Conservation (phyloP, 1,140 invertebrate species). For the Seison nebaliae region DNA sequence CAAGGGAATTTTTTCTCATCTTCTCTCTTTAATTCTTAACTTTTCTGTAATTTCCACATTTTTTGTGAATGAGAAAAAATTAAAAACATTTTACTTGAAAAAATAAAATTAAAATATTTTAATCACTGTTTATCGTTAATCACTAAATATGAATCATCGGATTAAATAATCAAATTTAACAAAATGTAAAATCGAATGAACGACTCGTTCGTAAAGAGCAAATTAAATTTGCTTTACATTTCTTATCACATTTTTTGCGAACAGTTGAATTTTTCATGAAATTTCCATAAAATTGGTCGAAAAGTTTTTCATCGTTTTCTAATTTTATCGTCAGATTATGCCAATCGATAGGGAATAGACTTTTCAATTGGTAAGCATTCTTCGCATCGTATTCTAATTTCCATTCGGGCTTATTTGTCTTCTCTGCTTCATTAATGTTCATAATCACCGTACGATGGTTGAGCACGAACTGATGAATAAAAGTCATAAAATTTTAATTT, state of each 20-base stretch:
- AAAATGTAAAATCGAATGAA: constrained; percentile 1
- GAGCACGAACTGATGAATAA: constrained; percentile 4
- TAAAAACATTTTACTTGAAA: too few species aligned
- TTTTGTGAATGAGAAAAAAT: too few species aligned
- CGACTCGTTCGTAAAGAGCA: constrained; percentile 5
- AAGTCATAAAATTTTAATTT: neutral
- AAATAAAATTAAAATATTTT: too few species aligned
- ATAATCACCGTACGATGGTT: constrained; percentile 10
- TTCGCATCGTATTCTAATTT: constrained; percentile 12
- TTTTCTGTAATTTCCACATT: too few species aligned
- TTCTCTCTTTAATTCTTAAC: too few species aligned
- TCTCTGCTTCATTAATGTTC: constrained; percentile 3
- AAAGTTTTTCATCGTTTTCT: neutral
- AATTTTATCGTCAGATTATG: constrained; percentile 1
- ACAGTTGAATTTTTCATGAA: constrained; percentile 2
- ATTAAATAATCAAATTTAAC: too few species aligned
- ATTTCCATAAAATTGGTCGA: neutral
- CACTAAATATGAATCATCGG: too few species aligned
- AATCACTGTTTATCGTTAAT: too few species aligned
- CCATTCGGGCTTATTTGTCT: constrained; percentile 3
- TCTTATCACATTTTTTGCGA: constrained; percentile 5
- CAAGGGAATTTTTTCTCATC: too few species aligned
- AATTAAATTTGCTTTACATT: constrained; percentile 5
- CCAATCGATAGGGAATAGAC: constrained; percentile 5
- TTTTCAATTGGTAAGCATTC: constrained; percentile 2